Conservation (phyloP, 2,113 vertebrate species). For the Erythrolamprus reginae region DNA sequence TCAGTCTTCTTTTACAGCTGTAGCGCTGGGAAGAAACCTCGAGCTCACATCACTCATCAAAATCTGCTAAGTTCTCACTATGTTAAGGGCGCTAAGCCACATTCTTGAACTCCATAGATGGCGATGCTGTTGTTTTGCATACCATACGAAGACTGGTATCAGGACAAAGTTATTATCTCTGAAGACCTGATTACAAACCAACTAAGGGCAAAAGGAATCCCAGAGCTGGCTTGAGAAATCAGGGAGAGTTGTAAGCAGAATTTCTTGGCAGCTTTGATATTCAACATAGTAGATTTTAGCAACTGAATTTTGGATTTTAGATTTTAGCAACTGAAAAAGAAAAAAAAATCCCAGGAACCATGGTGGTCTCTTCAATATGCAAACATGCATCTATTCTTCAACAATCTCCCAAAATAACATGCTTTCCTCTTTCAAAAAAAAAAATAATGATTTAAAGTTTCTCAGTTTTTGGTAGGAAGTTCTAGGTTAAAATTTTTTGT, state of each 20-base stretch:
- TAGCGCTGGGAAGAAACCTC: neutral
- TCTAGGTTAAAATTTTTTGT: neutral
- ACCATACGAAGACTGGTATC: neutral
- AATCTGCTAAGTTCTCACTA: neutral
- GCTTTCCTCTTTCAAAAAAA: neutral
- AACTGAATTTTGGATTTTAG: too few relatives aligned
- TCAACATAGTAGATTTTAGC: neutral
- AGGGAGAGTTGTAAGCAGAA: neutral
- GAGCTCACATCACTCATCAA: neutral
- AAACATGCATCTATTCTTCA: neutral
- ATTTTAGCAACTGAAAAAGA: neutral
- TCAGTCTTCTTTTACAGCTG: neutral
- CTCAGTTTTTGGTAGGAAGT: neutral
- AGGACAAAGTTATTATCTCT: neutral
- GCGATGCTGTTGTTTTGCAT: neutral
- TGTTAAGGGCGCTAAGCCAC: neutral
- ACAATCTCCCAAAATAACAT: neutral
- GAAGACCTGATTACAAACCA: neutral
- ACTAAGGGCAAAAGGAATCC: neutral
- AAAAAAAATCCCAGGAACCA: too few relatives aligned
- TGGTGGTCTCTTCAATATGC: neutral
- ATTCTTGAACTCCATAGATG: neutral
- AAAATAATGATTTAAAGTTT: neutral
- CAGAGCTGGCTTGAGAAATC: neutral
- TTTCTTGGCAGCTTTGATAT: neutral